A percentile compares a stretch with the other conserved stretches of the same genome.
Conservation (phyloP, 2,888 invertebrate genomes). For the Ypsolopha scabrella region DNA sequence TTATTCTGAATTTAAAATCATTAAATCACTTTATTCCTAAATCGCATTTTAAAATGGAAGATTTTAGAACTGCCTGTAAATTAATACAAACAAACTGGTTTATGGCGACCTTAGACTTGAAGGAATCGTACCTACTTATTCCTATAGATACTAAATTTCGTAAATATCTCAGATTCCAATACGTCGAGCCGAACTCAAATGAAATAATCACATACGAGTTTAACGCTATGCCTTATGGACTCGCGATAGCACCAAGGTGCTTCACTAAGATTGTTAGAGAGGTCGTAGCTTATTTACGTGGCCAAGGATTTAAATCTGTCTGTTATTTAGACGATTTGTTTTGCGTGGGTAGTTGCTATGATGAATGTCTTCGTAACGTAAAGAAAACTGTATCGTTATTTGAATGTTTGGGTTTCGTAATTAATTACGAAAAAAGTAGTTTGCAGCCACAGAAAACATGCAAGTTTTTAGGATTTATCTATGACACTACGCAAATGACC, state of each 20-base stretch:
- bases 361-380: background rate
- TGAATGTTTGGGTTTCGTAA: too few relatives aligned
- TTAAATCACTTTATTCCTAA: background rate
- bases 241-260: background rate
- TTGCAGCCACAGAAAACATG: too few relatives aligned
- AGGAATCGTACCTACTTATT: too few relatives aligned
- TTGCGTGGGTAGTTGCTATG: background rate
- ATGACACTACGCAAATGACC: background rate
- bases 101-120: too few relatives aligned
- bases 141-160: background rate
- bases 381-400: too few relatives aligned
- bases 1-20: conserved; percentile 1
- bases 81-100: too few relatives aligned
- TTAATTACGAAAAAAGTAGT: too few relatives aligned
- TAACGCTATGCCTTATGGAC: background rate
- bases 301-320: background rate
- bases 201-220: background rate
- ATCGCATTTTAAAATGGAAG: conserved; percentile 4
- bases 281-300: background rate
- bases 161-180: conserved; percentile 3
- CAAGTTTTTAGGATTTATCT: conserved; percentile 5
- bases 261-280: background rate
- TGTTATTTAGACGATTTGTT: background rate
- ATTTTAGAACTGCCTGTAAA: too few relatives aligned
- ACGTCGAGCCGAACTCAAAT: background rate